These are phyloP conservation scores for Nomia melanderi DNA, from an alignment of 1,140 invertebrate species.

Conservation along the genomic window DNA sequence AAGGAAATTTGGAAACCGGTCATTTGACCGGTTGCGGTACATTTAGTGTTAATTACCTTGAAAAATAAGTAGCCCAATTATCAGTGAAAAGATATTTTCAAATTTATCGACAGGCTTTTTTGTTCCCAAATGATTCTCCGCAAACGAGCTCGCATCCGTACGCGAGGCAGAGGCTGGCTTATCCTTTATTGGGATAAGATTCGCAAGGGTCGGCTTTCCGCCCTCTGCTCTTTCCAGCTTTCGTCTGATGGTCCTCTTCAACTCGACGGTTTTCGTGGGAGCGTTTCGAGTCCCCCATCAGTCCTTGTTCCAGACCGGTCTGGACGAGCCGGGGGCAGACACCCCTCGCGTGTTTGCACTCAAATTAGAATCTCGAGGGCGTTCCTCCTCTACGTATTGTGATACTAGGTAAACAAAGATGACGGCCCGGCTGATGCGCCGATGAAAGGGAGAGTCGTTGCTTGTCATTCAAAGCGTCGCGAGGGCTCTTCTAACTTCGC, in stretches of 20 bases:
- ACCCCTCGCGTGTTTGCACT: constrained; percentile 62
- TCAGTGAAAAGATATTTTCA: too few relatives aligned
- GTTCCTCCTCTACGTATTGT: constrained; percentile 57
- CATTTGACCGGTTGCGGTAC: too few relatives aligned
- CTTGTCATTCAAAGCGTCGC: background rate
- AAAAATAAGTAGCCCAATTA: too few relatives aligned
- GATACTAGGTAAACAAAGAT: constrained; percentile 58
- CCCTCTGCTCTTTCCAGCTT: background rate
- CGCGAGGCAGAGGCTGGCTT: too few relatives aligned
- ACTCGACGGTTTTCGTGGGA: constrained; percentile 21
- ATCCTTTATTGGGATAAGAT: too few relatives aligned
- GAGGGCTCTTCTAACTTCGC: constrained; percentile 3
- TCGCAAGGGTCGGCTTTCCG: background rate
- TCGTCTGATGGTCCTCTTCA: constrained; percentile 36
- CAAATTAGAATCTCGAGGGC: constrained; percentile 67
- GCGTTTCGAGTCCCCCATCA: background rate
- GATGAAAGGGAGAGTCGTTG: constrained; percentile 21
- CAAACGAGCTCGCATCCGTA: background rate
- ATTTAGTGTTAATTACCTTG: too few relatives aligned
- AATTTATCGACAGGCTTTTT: background rate
- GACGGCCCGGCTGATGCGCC: constrained; percentile 22
- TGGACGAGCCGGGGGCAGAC: constrained; percentile 26
- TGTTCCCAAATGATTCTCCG: too few relatives aligned
- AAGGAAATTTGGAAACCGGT: too few relatives aligned
- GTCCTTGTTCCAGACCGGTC: constrained; percentile 38